Percentiles rank a stretch among this genome's conserved stretches.
Evolutionary conservation across 2,113 vertebrate species (phyloP).

Genomic region (Albula goreensis): DNA sequence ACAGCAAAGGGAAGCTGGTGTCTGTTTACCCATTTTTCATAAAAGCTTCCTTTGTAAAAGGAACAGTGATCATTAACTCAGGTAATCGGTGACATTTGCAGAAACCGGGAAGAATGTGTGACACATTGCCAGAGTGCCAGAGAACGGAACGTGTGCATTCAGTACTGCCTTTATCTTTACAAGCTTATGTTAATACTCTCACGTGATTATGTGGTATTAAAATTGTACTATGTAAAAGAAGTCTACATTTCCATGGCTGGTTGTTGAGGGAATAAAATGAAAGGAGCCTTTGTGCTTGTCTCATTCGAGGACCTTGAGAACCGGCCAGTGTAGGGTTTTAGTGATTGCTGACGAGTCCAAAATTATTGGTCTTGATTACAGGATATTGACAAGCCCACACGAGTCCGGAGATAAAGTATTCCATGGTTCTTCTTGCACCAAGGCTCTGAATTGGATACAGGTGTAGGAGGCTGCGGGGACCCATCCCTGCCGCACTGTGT

Average conservation of each 20-base stretch:
- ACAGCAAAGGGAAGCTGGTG: background rate
- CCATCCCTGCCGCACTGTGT: background rate
- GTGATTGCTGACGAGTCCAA: slow-evolving; percentile 39
- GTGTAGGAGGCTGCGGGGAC: slow-evolving; percentile 26
- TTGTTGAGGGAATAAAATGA: background rate
- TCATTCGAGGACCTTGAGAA: slow-evolving; percentile 41
- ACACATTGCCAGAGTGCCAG: background rate
- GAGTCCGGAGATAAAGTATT: slow-evolving; percentile 34
- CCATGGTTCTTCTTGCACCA: slow-evolving; percentile 35
- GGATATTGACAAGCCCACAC: slow-evolving; percentile 45
- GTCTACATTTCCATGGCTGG: background rate
- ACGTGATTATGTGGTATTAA: background rate
- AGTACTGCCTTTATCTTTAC: background rate
- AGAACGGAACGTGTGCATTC: background rate
- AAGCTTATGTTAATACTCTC: background rate
- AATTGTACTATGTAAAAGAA: background rate
- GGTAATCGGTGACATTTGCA: slow-evolving; percentile 17
- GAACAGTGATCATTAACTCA: slow-evolving; percentile 40
- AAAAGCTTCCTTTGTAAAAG: slow-evolving; percentile 20
- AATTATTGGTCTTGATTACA: slow-evolving; percentile 57
- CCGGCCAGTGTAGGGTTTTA: slow-evolving; percentile 27
- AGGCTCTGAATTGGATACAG: slow-evolving; percentile 30
- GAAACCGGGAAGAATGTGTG: background rate
- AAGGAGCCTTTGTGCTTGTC: background rate
- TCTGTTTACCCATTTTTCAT: background rate